Conservation (phyloP, 2,888 invertebrate genomes). For the Spilarctia lutea region DNA sequence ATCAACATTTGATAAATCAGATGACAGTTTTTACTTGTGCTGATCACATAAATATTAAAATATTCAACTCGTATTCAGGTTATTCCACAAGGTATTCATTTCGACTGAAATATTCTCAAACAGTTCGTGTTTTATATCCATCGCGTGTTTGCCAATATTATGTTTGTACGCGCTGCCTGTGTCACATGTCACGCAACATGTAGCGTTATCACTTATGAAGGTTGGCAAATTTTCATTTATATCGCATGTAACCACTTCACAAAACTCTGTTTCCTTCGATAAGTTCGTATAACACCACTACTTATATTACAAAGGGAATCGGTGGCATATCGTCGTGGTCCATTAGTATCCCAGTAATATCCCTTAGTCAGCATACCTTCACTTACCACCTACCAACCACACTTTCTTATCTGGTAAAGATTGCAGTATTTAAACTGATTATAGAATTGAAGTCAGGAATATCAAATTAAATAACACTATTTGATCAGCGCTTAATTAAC, state of each 20-base stretch:
- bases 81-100: neutral
- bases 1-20: neutral
- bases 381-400: too few species aligned
- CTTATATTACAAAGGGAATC: conserved; percentile 8
- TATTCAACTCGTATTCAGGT: neutral
- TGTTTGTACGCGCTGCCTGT: neutral
- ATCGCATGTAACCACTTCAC: neutral
- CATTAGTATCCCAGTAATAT: neutral
- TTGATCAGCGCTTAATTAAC: neutral
- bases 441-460: too few species aligned
- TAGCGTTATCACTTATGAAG: conserved; percentile 5
- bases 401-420: neutral
- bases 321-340: neutral
- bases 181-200: conserved; percentile 13
- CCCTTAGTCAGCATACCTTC: neutral
- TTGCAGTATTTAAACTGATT: too few species aligned
- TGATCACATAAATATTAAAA: neutral
- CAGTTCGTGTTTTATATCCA: neutral
- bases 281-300: neutral
- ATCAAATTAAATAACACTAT: too few species aligned
- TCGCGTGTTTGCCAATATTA: conserved; percentile 4
- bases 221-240: neutral
- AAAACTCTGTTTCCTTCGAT: neutral
- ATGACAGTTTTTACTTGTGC: neutral
- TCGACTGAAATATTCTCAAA: neutral